A percentile compares a stretch with the other conserved stretches of the same genome.
Conservation (phyloP, 1,140 invertebrate species). For the Cotesia glomerata region DNA sequence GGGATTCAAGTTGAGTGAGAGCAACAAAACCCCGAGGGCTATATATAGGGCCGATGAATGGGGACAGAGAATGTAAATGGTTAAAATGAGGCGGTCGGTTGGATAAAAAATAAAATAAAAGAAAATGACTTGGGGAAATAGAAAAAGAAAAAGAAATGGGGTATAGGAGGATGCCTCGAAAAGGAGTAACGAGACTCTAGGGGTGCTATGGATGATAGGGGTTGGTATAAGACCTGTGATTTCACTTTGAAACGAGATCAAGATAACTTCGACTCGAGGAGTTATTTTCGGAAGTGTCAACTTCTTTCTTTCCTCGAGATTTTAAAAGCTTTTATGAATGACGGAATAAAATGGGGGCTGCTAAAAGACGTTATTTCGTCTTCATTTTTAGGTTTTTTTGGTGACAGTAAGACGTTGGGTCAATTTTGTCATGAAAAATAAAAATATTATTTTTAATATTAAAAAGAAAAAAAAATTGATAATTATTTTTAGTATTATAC, state of each 20-base stretch:
- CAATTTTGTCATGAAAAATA: too few species aligned
- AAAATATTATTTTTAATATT: too few species aligned
- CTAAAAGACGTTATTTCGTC: too few species aligned
- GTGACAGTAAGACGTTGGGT: too few species aligned
- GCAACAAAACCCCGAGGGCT: background rate
- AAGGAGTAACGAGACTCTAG: background rate
- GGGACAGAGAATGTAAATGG: too few species aligned
- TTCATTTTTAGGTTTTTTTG: too few species aligned
- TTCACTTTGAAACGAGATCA: constrained; percentile 6
- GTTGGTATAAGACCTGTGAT: constrained; percentile 1
- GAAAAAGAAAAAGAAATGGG: constrained; percentile 7
- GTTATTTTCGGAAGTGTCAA: constrained; percentile 18
- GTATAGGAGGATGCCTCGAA: constrained; percentile 25
- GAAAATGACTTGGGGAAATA: background rate
- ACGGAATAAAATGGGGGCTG: too few species aligned
- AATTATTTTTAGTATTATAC: too few species aligned
- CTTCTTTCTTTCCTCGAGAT: background rate
- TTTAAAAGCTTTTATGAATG: background rate
- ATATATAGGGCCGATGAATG: too few species aligned
- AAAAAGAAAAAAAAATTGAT: too few species aligned
- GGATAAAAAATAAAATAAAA: constrained; percentile 24
- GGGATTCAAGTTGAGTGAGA: constrained; percentile 12
- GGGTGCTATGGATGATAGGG: background rate
- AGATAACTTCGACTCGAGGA: constrained; percentile 5
- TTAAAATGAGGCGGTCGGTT: background rate